Evolutionary conservation across 1,140 invertebrate genomes (phyloP).

Genomic region (Radopholus similis): DNA sequence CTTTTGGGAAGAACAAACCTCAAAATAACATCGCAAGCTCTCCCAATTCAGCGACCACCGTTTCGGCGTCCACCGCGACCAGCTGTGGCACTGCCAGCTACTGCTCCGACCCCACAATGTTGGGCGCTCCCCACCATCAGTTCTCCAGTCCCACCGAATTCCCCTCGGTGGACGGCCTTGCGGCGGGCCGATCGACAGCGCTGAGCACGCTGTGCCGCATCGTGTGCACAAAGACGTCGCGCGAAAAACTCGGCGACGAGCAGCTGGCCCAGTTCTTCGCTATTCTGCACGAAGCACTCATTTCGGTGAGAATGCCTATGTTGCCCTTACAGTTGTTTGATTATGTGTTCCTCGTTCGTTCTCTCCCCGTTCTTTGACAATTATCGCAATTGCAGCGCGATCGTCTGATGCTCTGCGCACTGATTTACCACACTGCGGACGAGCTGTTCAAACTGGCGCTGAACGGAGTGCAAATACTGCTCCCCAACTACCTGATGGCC

Average conservation of each 20-base stretch:
- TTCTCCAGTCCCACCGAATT: slow-evolving; percentile 19
- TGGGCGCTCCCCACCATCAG: neutral
- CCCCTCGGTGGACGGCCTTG: slow-evolving; percentile 48
- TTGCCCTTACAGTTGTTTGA: slow-evolving; percentile 4
- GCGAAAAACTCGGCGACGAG: slow-evolving; percentile 85
- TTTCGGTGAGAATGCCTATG: slow-evolving; percentile 67
- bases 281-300: slow-evolving; percentile 80
- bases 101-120: neutral
- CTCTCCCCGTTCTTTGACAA: too few species aligned
- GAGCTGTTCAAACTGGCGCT: slow-evolving; percentile 78
- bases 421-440: slow-evolving; percentile 63
- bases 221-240: slow-evolving; percentile 90
- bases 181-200: slow-evolving; percentile 83
- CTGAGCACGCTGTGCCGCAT: slow-evolving; percentile 88
- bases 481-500: slow-evolving; percentile 81
- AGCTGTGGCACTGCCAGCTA: slow-evolving; percentile 4
- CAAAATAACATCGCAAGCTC: too few species aligned
- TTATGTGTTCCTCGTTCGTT: neutral
- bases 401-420: slow-evolving; percentile 51
- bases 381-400: slow-evolving; percentile 61
- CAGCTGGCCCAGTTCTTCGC: slow-evolving; percentile 92
- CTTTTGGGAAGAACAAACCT: too few species aligned
- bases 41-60: neutral
- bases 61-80: slow-evolving; percentile 6
- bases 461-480: slow-evolving; percentile 82